Evolutionary conservation across 2,888 invertebrate genomes (phyloP).

Genomic region (Onchidella celtica): DNA sequence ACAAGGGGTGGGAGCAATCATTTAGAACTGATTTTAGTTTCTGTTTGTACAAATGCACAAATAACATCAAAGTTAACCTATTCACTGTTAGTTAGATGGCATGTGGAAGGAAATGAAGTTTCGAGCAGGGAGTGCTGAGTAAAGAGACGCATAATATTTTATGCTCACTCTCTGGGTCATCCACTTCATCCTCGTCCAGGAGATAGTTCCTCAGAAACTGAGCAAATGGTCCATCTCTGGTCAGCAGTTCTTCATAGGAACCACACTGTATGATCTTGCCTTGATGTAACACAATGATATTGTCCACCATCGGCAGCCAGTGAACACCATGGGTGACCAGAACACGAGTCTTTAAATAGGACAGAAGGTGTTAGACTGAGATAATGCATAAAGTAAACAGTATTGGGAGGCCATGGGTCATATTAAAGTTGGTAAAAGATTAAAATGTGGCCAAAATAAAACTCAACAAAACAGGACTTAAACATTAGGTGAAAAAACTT

Average conservation of each 20-base stretch:
- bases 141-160: background rate
- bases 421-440: too few relatives aligned
- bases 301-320: slow-evolving; percentile 93
- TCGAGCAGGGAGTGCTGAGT: too few relatives aligned
- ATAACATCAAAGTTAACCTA: too few relatives aligned
- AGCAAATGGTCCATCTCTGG: slow-evolving; percentile 85
- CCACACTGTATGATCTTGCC: slow-evolving; percentile 90
- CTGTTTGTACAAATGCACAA: too few relatives aligned
- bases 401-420: too few relatives aligned
- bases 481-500: too few relatives aligned
- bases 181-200: slow-evolving; percentile 71
- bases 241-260: slow-evolving; percentile 92
- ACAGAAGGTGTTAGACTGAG: background rate
- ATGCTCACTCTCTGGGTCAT: slow-evolving; percentile 68
- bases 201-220: slow-evolving; percentile 82
- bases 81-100: too few relatives aligned
- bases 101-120: background rate
- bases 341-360: slow-evolving; percentile 86
- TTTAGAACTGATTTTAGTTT: too few relatives aligned
- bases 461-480: too few relatives aligned
- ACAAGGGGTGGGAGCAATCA: too few relatives aligned
- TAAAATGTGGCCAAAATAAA: too few relatives aligned
- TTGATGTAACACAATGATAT: slow-evolving; percentile 92
- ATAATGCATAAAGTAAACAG: too few relatives aligned
- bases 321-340: slow-evolving; percentile 97